A percentile compares a stretch with the other conserved stretches of the same genome.
Evolutionary conservation across 2,888 invertebrate species (phyloP).

Genomic region (Aporophyla lueneburgensis): DNA sequence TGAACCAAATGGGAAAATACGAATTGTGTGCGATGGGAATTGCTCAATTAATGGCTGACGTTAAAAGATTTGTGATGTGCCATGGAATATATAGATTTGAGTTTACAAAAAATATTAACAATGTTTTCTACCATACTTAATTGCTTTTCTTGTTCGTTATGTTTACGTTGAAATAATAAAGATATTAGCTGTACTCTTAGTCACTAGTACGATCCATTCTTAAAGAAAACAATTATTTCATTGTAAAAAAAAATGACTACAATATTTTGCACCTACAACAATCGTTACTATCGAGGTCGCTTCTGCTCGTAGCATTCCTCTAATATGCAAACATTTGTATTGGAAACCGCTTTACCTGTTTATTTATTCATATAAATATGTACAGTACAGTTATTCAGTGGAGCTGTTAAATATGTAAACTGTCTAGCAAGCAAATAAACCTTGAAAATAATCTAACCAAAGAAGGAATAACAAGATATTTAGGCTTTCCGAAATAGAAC

Average conservation of each 20-base stretch:
- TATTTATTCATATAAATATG: conserved; percentile 37
- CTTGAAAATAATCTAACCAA: neutral
- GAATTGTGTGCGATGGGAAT: conserved; percentile 31
- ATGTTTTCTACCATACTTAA: no score
- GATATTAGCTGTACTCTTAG: no score
- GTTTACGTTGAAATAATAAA: no score
- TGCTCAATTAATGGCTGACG: conserved; percentile 19
- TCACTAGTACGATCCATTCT: neutral
- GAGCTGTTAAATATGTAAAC: conserved; percentile 13
- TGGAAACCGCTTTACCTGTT: conserved; percentile 47
- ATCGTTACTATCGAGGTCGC: conserved; percentile 18
- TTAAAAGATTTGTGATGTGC: neutral
- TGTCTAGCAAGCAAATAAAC: neutral
- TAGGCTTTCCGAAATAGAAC: no score
- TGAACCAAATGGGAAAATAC: conserved; percentile 33
- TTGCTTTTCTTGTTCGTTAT: no score
- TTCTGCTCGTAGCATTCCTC: conserved; percentile 23
- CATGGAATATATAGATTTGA: no score
- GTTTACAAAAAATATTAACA: no score
- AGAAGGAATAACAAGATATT: neutral
- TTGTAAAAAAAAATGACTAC: neutral
- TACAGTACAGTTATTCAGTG: neutral
- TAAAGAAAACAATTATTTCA: neutral
- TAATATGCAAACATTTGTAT: conserved; percentile 48
- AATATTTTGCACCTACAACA: neutral